Base-by-base conservation (phyloP, 2,797 vertebrate genomes). In the Microchirus variegatus region DNA sequence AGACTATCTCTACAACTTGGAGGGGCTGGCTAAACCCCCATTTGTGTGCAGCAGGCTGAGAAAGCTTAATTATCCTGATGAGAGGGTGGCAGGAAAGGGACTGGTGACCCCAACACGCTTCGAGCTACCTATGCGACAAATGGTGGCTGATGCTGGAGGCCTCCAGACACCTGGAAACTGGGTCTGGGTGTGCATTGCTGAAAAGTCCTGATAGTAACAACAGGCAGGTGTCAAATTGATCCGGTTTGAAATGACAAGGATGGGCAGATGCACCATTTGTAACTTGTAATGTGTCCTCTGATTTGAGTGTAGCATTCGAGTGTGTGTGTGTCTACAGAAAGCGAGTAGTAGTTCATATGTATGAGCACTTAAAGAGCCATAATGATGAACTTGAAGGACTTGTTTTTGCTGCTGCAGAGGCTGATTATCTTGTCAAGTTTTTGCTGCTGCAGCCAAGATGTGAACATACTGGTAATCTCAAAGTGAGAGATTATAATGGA, bases 61-160 rank as follows among this genome's bases (percentile, higher is more conserved):
- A 86, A 85, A 89, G 80, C 80, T 86, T 91, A 90, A 91, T 93
- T 91, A 89, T 88, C 73, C 77, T 90, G 89, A 91, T 91, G 87
- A 91, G 81, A 72, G 79, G 85, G 77, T 84, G 86, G 81, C 62
- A 61, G 79, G 64, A 77, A 74, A 87, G 83, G 67, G 80, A 80
- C 73, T 67, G 12, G 58, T 60, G 73, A 85, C 83, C 81, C 67
- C 43, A n/a, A 49, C 64, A 47, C 46, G 73, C 54, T 80, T 47
- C 50, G 0, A 64, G 58, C 60, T 63, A 86, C 78, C 82, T 62
- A 67, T 53, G 70, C 82, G 83, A 86, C 31, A 19, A 82, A 57
- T 5, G 67, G 40, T 9, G 58, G 58, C 63, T 49, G 65, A 52
- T 37, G 9, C 15, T 2, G 48, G 48, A 48, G 59, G 64, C 63